Base-by-base conservation (phyloP, 2,797 vertebrate genomes). In the Silurus lanzhouensis region DNA sequence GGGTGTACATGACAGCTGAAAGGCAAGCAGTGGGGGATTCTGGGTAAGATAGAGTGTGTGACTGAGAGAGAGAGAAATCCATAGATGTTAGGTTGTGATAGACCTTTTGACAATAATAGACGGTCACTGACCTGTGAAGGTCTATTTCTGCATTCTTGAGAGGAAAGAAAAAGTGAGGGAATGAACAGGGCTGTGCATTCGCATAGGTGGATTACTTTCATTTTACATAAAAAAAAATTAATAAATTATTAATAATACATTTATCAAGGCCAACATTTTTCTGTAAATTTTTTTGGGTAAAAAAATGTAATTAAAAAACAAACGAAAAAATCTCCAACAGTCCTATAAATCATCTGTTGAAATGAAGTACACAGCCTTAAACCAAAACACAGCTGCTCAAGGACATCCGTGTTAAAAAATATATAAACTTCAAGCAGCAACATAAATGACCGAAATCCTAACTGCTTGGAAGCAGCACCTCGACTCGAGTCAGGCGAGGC, bases 91-190 rank as follows among this genome's bases (percentile, higher is more conserved):
- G 75, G 64, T 83, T 74, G 48, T 82, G 88, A 90, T 76, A 83
- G 86, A 74, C 84, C 44, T 63, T 90, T 84, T 88, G 90, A 90
- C 87, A 88, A 89, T 83, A 88, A 90, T 91, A 87, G 81, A 88
- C 89, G 58, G 58, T 90, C 89, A 84, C 48, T 92, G 89, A 86
- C 84, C 89, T 83, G 61, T 94, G 89, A 93, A 92, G 88, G 88
- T 86, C 90, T 90, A 38, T 57, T 70, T 83, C 83, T 83, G 72
- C 72, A 88, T 84, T 70, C 85, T 89, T 89, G 89, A 60, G 72
- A 17, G 90, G 83, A 83, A 87, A 84, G 78, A 83, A 80, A 60
- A 70, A 64, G 58, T 48, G 46, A 64, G 75, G 20, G 46, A 63
- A 8, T 81, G 46, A 72, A 48, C 60, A 79, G 22, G 55, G 10